Conservation (phyloP, 2,113 vertebrate genomes). For the Salvelinus sp. region DNA sequence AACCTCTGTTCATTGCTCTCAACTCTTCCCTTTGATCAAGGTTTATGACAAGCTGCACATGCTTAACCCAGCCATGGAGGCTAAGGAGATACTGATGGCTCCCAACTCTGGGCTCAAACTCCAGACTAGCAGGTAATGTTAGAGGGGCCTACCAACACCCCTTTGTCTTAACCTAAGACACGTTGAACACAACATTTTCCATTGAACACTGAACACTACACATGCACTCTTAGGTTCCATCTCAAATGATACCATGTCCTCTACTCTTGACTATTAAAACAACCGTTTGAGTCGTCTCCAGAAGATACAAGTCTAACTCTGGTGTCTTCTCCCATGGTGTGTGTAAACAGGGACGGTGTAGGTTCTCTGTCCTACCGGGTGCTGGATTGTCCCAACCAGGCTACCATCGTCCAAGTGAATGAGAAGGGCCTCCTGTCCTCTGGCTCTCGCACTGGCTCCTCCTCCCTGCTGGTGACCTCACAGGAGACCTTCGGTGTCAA, state of each 20-base stretch:
- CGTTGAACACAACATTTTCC: background rate
- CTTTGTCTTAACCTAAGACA: background rate
- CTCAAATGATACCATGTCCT: too few species aligned
- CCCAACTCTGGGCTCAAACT: slow-evolving; percentile 75
- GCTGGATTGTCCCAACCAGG: slow-evolving; percentile 77
- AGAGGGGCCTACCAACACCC: background rate
- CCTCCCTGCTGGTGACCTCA: slow-evolving; percentile 83
- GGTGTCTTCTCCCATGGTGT: background rate
- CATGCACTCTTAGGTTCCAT: too few species aligned
- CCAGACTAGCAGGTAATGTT: slow-evolving; percentile 72
- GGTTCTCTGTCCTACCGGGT: slow-evolving; percentile 82
- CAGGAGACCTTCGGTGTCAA: slow-evolving; percentile 82
- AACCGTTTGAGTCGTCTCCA: too few species aligned
- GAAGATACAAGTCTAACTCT: too few species aligned
- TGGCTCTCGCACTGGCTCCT: slow-evolving; percentile 79
- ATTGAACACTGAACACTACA: too few species aligned
- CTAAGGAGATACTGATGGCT: slow-evolving; percentile 81
- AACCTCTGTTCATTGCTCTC: slow-evolving; percentile 20
- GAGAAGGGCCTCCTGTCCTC: slow-evolving; percentile 84
- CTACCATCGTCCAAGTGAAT: slow-evolving; percentile 80
- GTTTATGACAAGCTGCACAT: slow-evolving; percentile 90
- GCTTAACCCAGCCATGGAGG: slow-evolving; percentile 78
- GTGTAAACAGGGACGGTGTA: slow-evolving; percentile 76
- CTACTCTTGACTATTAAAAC: too few species aligned
- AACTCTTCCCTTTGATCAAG: slow-evolving; percentile 63